Percentiles rank a stretch among this genome's conserved stretches.
phyloP scores from a whole-genome alignment of 2,113 vertebrate species.

The Geococcyx californianus region DNA sequence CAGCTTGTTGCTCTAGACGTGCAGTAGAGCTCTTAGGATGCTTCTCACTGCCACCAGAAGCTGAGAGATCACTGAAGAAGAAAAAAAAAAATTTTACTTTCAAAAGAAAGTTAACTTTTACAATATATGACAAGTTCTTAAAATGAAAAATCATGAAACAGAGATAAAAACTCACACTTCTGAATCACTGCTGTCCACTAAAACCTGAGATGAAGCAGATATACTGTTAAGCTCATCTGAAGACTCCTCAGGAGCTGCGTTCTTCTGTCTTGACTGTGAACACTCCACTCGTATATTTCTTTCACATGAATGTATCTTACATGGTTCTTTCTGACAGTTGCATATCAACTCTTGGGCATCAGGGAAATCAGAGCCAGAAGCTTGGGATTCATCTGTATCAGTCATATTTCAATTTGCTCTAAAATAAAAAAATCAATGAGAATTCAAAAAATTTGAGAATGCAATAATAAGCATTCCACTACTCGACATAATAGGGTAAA shows the following conservation, averaged over 20 bases:
- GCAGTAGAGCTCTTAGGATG: not conserved
- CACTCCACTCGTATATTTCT: fast-evolving
- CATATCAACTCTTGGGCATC: not conserved
- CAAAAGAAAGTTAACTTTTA: not conserved
- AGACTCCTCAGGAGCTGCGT: not conserved
- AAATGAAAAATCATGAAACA: not conserved
- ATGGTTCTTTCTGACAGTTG: not conserved
- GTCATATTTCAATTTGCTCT: slow-evolving; percentile 5
- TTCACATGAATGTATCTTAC: not conserved
- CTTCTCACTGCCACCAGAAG: slow-evolving; percentile 36
- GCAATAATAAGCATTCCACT: not conserved
- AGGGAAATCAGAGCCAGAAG: not conserved
- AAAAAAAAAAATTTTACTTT: not conserved
- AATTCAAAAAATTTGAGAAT: not conserved
- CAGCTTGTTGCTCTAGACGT: not conserved
- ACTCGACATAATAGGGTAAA: not conserved
- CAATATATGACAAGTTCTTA: not conserved
- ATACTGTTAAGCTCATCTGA: not conserved
- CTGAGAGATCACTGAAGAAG: slow-evolving; percentile 4
- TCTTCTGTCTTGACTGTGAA: not conserved
- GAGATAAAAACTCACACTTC: slow-evolving; percentile 25
- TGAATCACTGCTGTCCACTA: slow-evolving; percentile 12
- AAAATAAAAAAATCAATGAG: not conserved
- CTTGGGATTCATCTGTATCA: not conserved
- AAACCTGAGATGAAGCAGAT: not conserved